Percentiles rank a stretch among this genome's conserved stretches.
These are phyloP conservation scores for Erpobdella octoculata DNA, from an alignment of 2,888 invertebrate species.

Conservation along the genomic window DNA sequence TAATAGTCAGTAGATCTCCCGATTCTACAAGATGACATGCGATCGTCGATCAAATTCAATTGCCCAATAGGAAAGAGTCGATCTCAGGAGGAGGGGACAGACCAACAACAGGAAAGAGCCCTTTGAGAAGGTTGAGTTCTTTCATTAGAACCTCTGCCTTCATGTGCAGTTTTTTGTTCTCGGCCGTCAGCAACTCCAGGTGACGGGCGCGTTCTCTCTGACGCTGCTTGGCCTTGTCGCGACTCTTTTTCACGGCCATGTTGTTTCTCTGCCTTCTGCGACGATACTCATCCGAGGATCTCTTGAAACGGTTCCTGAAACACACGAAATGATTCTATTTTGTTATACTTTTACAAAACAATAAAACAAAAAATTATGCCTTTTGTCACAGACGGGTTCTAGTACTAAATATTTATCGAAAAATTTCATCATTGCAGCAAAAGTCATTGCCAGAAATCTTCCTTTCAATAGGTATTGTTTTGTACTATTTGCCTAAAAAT, in stretches of 20 bases:
- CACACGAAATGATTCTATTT: background rate
- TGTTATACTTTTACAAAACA: background rate
- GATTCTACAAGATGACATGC: no score
- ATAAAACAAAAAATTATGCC: background rate
- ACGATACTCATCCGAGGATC: constrained; percentile 70
- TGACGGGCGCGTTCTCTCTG: constrained; percentile 91
- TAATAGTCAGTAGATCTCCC: no score
- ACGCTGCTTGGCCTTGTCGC: constrained; percentile 64
- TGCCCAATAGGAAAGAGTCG: background rate
- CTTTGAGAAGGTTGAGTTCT: constrained; percentile 74
- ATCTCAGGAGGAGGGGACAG: constrained; percentile 22
- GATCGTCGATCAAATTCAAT: background rate
- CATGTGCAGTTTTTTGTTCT: constrained; percentile 82
- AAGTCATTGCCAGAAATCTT: no score
- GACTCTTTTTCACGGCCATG: constrained; percentile 86
- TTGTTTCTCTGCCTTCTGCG: constrained; percentile 85
- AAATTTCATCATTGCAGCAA: no score
- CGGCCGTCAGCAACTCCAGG: constrained; percentile 77
- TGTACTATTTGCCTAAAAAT: no score
- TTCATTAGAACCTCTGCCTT: constrained; percentile 74
- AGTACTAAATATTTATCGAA: no score
- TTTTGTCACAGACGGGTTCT: background rate
- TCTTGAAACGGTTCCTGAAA: background rate
- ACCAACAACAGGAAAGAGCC: constrained; percentile 53
- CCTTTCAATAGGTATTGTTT: no score